A percentile compares a stretch with the other conserved stretches of the same genome.
Conservation (phyloP, 1,140 invertebrate species). For the Temnothorax nylanderi region DNA sequence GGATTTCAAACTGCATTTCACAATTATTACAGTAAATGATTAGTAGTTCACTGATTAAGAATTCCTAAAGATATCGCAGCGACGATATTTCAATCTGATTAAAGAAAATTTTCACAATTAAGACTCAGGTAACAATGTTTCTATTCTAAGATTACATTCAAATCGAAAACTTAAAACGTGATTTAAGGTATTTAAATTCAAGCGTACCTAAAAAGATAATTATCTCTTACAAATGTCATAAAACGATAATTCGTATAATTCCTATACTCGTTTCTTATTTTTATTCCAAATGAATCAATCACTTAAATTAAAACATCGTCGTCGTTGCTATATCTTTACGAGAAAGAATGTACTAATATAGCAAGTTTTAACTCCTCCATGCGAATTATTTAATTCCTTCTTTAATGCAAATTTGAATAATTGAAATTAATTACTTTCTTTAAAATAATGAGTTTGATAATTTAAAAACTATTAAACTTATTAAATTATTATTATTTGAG, state of each 20-base stretch:
- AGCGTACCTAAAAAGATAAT: neutral
- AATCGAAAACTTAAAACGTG: neutral
- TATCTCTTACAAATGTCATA: neutral
- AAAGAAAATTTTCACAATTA: slow-evolving; percentile 2
- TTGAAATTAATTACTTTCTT: neutral
- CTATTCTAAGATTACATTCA: slow-evolving; percentile 2
- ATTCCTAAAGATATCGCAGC: neutral
- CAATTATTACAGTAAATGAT: neutral
- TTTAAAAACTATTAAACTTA: too few species aligned
- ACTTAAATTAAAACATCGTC: neutral
- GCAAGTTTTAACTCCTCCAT: neutral
- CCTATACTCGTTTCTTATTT: neutral
- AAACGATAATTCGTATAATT: neutral
- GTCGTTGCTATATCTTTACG: neutral
- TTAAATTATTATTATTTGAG: neutral
- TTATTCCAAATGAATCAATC: neutral
- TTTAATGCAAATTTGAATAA: neutral
- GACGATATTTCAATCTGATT: neutral
- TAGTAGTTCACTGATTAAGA: slow-evolving; percentile 7
- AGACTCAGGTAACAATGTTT: neutral
- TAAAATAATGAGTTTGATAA: neutral
- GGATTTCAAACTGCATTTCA: neutral
- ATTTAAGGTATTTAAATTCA: neutral
- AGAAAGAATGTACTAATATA: neutral
- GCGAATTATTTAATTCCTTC: neutral